Percentiles rank a stretch among this genome's conserved stretches.
phyloP scores from a whole-genome alignment of 2,113 vertebrate genomes.

The Catharus bicknelli region DNA sequence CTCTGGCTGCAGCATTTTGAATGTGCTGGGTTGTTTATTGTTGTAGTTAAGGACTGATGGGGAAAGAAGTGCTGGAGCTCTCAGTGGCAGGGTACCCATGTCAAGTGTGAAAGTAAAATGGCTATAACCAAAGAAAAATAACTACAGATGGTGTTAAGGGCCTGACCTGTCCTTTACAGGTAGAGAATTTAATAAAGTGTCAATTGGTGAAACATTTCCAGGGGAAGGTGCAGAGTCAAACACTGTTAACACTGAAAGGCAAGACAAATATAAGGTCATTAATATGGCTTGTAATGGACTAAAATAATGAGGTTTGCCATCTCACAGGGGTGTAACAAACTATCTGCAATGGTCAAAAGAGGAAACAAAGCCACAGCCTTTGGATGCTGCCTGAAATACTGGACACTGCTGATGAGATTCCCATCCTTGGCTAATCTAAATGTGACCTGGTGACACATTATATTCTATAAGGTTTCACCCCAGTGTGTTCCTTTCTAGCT shows the following conservation, averaged over 20 bases:
- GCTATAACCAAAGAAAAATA: neutral
- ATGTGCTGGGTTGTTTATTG: slow-evolving; percentile 37
- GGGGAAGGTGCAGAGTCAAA: neutral
- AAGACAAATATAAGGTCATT: neutral
- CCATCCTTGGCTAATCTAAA: neutral
- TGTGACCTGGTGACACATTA: neutral
- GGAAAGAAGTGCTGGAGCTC: neutral
- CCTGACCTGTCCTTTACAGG: neutral
- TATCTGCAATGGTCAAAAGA: neutral
- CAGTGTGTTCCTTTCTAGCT: neutral
- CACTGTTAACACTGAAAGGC: neutral
- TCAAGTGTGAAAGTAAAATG: neutral
- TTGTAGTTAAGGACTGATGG: neutral
- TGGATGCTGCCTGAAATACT: neutral
- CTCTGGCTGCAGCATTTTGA: slow-evolving; percentile 39
- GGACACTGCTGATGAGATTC: neutral
- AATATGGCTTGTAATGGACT: neutral
- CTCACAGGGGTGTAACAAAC: neutral
- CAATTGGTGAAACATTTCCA: neutral
- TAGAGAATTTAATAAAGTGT: neutral
- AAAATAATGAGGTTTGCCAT: neutral
- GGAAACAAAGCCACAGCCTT: neutral
- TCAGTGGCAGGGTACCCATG: neutral
- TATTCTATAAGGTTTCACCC: neutral
- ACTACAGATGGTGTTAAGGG: neutral